Evolutionary conservation across 2,888 invertebrate genomes (phyloP), one percentile per base, ranked within the genome.

Genomic region (Teleiodes luculella): DNA sequence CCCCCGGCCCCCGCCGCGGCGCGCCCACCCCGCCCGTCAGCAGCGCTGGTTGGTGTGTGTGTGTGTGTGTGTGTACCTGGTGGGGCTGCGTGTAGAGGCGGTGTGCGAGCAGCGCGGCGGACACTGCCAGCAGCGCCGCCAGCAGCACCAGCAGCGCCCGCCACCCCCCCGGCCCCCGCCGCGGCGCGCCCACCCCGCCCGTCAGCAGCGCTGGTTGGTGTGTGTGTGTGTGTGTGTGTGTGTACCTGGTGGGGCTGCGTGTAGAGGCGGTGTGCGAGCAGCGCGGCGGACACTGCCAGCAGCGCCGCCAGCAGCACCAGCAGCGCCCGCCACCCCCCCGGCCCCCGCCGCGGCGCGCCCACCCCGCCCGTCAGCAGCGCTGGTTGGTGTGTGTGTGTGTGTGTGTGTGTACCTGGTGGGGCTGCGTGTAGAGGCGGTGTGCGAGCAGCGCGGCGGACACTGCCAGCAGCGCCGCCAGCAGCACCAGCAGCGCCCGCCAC

Each of bases 11-110:
- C 47, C 61, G 63, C 7, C 63, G 60, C 13, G 63, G 64, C 3
- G 63, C 59, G 24, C 6, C 6, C 8, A 60, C 52, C 33, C 70
- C 60, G 56, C 85, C 81, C 24, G 83, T 81, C 43, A 86, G 71
- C n/a, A 85, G 57, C 28, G 83, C 85, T 0, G 87, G 87, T 60
- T 87, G 87, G 61, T n/a, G n/a, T n/a, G n/a, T n/a, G n/a, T n/a
- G n/a, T n/a, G n/a, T n/a, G n/a, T n/a, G n/a, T n/a, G n/a, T n/a
- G n/a, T n/a, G n/a, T n/a, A n/a, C n/a, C n/a, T n/a, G n/a, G n/a
- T n/a, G n/a, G n/a, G 66, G 57, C 33, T 62, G 53, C 4, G 56
- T 52, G 59, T 74, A 73, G 11, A 81, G 72, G 14, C 64, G 60
- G 61, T 74, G 80, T 2, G 78, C 66, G 52, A 84, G 74, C 57